Base-by-base conservation (phyloP, 23 tunicate genomes). In the Trididemnum nubilum region DNA sequence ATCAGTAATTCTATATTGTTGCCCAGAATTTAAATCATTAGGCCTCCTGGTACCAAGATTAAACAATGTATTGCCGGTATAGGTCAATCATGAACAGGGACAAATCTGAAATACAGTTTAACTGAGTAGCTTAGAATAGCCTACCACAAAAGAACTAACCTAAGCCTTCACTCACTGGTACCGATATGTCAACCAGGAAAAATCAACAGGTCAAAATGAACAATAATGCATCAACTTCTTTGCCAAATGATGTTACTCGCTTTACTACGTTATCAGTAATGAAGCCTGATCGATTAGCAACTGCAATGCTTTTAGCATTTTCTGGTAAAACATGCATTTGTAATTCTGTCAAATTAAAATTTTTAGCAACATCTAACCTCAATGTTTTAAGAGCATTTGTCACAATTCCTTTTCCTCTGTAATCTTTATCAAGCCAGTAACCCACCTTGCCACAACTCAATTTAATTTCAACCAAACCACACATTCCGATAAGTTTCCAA, bases 391-490 rank as follows among this genome's bases (percentile, higher is more conserved):
- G 65, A 9, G 74, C 64, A 1, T 29, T 25, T 65, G 85, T 81
- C 0, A 81, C 50, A 33, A 81, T 65, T 37, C 85, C 85, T 81
- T 81, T 65, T 12, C 85, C 76, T 29, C 31, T 26, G 44, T 4
- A 65, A 65, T 37, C 54, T 81, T 28, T 27, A 81, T 81, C 85
- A 36, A 81, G 72, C 85, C 85, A 81, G 75, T 81, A 81, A 36
- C 85, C 85, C 1, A 81, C 36, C 2, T n/a, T 37, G 18, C 85
- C 85, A 65, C 35, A 23, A 21, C 4, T 36, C 37, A 39, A 29
- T 25, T 23, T 21, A 22, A 81, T 81, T 81, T 35, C 36, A 36
- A 65, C 76, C 65, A 81, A 81, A 33, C 85, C 85, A 39, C 85
- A 81, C 64, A 29, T 36, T 65, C 85, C 85, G 26, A 81, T 65